Evolutionary conservation across 2,888 invertebrate species (phyloP), one percentile per base, ranked within the genome.

Genomic region (Hirtodrosophila cameraria): DNA sequence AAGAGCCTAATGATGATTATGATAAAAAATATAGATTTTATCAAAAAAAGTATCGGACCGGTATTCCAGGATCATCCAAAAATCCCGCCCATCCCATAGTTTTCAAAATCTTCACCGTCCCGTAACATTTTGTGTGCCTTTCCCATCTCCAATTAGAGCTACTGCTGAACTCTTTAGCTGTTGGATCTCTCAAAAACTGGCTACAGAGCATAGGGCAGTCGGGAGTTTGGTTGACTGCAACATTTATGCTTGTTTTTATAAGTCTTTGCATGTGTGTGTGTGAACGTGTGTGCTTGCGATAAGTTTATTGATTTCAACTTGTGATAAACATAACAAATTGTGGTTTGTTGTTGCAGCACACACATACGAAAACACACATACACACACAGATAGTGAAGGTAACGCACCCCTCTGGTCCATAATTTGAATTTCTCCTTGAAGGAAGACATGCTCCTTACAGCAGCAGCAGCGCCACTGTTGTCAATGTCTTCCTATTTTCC

Each of bases 361-460:
- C 39, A 45, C 23, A 48, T 18, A 49, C 39, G 43, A 15, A 27
- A 23, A 38, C 3, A 31, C 11, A 48, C 23, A 13, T 5, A 13
- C 4, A 25, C 5, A 41, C 18, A 15, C 12, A 55, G 52, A 67
- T 65, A n/a, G n/a, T n/a, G n/a, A n/a, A n/a, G n/a, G n/a, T n/a
- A 75, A 85, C 86, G 89, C 87, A 90, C 90, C 91, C 89, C 89
- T 82, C 89, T 88, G 38, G 84, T 84, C 90, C 91, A 91, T 53
- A 90, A 80, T 84, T 89, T 91, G 59, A 91, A 88, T 80, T 89
- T 91, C 72, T 90, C 91, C 82, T 90, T 90, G 63, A 90, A 88
- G 33, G 90, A 91, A 66, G 90, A 88, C 91, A 91, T 91, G 54
- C 64, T 75, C 48, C 70, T 63, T 49, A 20, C 46, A 49, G 60